These are phyloP conservation scores for Thinocorus orbignyianus DNA, from an alignment of 2,113 vertebrate species.

Conservation along the genomic window DNA sequence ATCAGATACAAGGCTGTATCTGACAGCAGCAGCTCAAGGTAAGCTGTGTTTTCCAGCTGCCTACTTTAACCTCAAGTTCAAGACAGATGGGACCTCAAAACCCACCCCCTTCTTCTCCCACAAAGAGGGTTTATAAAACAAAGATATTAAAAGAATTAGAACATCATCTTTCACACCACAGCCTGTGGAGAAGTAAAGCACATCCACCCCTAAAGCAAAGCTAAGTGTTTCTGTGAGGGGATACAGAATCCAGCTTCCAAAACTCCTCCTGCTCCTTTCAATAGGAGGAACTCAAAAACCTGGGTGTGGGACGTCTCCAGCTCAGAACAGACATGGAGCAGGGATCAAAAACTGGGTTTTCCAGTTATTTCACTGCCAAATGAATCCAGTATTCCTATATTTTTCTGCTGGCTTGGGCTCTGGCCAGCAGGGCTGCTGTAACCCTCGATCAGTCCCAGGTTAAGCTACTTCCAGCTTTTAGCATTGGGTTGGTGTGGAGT, in stretches of 20 bases:
- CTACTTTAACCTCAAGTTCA: background rate
- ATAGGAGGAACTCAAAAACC: background rate
- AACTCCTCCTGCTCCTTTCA: background rate
- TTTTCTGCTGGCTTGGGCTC: background rate
- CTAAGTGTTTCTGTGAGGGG: background rate
- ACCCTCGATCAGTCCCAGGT: background rate
- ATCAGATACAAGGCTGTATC: background rate
- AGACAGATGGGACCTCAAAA: background rate
- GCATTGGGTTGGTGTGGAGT: rapidly evolving
- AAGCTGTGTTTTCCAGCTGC: background rate
- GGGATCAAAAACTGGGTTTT: background rate
- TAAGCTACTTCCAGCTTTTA: background rate
- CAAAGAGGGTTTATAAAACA: background rate
- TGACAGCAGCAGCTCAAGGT: background rate
- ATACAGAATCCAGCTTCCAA: background rate
- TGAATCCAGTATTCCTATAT: rapidly evolving
- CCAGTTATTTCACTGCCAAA: background rate
- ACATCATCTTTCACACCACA: background rate
- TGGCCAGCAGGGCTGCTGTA: background rate
- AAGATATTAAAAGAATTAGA: background rate
- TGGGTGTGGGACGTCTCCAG: rapidly evolving
- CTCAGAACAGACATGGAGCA: rapidly evolving
- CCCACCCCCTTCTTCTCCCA: background rate
- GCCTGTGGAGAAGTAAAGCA: background rate
- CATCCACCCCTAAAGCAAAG: background rate